Evolutionary conservation across 1,140 invertebrate species (phyloP), one percentile per base, ranked within the genome.

Genomic region (Cydia splendana): DNA sequence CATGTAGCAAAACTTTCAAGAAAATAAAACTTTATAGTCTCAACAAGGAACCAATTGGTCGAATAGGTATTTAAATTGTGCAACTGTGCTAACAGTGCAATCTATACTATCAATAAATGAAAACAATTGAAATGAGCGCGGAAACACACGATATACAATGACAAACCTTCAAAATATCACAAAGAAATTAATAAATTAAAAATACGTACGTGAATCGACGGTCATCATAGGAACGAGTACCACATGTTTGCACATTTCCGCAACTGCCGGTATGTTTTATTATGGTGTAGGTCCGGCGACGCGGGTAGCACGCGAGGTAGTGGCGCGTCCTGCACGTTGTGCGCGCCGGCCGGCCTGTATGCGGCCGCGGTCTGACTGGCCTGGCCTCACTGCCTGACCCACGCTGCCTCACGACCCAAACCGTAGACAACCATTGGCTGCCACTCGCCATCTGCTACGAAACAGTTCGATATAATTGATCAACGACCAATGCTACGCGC

Each of bases 181-280:
- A 13, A n/a, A 9, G 38, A 48, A 48, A 3, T 48, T 15, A 12
- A 24, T 24, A 24, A 62, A n/a, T 15, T 62, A 73, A 76, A 76
- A 80, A 73, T 74, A 74, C 75, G 62, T 80, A 89, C 87, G 83
- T 78, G 82, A 69, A 20, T 87, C 85, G 69, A 74, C 76, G 1
- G 81, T 77, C 45, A 79, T 77, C 79, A 86, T 80, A 75, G 86
- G 81, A 80, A 90, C 81, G 75, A 87, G 77, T 15, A 85, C 83
- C 75, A 87, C 79, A 79, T 87, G 85, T 79, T 88, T 88, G 77
- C 88, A 90, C 88, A 90, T 88, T 81, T 80, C 81, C 74, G 65
- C 76, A 71, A 18, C 51, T 18, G 51, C 51, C 51, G n/a, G 51
- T 53, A 2, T 42, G 9, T 42, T 6, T n/a, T 53, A 53, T 53